Percentiles rank a stretch among this genome's conserved stretches.
Evolutionary conservation across 2,797 vertebrate species (phyloP).

Genomic region (Enteromius argenteus): DNA sequence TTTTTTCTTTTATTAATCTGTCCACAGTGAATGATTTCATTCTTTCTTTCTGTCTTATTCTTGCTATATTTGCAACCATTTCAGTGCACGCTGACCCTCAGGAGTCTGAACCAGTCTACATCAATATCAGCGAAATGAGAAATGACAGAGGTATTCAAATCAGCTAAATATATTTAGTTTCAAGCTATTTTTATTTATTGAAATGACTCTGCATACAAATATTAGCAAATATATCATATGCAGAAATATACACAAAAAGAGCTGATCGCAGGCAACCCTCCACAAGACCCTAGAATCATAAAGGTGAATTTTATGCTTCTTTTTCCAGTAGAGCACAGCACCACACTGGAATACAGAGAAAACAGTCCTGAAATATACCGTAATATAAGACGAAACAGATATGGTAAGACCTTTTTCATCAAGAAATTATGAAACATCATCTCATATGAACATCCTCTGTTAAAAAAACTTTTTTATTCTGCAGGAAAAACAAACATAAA

Average conservation of each 20-base stretch:
- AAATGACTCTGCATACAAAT: not conserved
- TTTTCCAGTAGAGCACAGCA: not conserved
- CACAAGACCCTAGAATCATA: not conserved
- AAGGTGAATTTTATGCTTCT: not conserved
- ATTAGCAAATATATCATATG: too few species aligned
- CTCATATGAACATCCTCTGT: not conserved
- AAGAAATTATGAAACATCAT: not conserved
- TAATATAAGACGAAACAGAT: not conserved
- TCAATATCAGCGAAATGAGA: slow-evolving; percentile 21
- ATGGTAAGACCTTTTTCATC: not conserved
- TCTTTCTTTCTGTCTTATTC: not conserved
- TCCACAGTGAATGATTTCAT: not conserved
- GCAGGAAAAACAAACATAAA: not conserved
- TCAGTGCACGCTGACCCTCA: not conserved
- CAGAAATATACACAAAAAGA: not conserved
- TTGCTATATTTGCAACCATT: not conserved
- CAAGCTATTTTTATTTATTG: not conserved
- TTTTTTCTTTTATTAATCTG: not conserved
- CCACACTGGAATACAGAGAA: not conserved
- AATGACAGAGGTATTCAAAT: slow-evolving; percentile 26
- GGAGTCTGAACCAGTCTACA: slow-evolving; percentile 32
- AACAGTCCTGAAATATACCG: not conserved
- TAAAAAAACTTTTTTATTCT: not conserved
- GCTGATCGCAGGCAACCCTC: not conserved
- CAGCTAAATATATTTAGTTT: not conserved